These are phyloP conservation scores for Ennomos fuscantarius DNA, from an alignment of 2,888 invertebrate species.

Conservation along the genomic window DNA sequence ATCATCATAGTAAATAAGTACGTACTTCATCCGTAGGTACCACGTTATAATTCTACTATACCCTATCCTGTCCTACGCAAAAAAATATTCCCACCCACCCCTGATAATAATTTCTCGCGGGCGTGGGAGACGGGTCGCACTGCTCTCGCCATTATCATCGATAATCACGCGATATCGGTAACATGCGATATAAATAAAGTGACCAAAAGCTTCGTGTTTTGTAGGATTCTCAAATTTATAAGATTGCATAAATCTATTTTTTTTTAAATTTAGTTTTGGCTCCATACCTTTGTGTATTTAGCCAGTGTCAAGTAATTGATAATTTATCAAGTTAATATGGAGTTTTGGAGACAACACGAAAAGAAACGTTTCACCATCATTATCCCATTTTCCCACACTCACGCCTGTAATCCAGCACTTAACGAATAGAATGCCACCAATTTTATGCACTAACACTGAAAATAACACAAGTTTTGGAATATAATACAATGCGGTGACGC, in stretches of 20 bases:
- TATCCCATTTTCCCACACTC: too few species aligned
- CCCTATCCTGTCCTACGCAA: slow-evolving; percentile 2
- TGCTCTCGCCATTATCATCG: slow-evolving; percentile 65
- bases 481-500: too few species aligned
- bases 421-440: too few species aligned
- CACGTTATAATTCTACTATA: slow-evolving; percentile 13
- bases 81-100: slow-evolving; percentile 20
- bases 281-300: too few species aligned
- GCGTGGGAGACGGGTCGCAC: slow-evolving; percentile 46
- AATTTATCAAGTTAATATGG: too few species aligned
- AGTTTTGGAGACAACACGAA: too few species aligned
- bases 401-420: too few species aligned
- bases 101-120: slow-evolving; percentile 38
- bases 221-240: background rate
- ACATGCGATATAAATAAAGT: slow-evolving; percentile 24
- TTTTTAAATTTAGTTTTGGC: too few species aligned
- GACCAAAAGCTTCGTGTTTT: background rate
- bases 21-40: background rate
- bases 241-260: background rate
- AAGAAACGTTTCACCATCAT: too few species aligned
- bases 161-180: slow-evolving; percentile 81
- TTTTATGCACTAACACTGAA: too few species aligned
- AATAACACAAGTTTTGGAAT: too few species aligned
- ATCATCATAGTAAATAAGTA: background rate
- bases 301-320: too few species aligned